Percentiles rank a stretch among this genome's conserved stretches.
Conservation (phyloP, 2,888 invertebrate species). For the Melinopterus prodromus region DNA sequence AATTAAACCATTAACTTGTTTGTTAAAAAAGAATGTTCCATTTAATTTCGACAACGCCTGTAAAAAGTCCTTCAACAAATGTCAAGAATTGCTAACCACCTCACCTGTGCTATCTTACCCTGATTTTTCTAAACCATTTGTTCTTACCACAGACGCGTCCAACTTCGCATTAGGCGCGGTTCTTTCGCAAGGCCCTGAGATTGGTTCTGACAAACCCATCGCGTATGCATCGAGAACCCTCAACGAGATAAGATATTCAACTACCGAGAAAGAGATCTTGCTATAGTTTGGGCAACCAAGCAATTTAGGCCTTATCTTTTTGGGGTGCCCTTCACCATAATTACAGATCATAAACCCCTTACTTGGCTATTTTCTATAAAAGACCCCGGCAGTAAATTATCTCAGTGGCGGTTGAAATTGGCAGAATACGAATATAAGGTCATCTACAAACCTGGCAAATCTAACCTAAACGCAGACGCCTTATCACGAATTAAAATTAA, state of each 20-base stretch:
- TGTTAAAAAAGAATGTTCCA: too few relatives aligned
- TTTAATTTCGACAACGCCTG: too few relatives aligned
- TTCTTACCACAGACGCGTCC: conserved; percentile 21
- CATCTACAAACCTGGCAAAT: conserved; percentile 18
- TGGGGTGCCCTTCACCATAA: conserved; percentile 14
- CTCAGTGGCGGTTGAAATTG: conserved; percentile 16
- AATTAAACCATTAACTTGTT: too few relatives aligned
- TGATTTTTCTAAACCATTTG: conserved; percentile 14
- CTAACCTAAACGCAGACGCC: conserved; percentile 16
- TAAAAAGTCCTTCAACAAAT: too few relatives aligned
- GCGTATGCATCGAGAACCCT: conserved; percentile 25
- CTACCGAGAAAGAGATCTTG: conserved; percentile 26
- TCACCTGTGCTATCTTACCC: neutral
- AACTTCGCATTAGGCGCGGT: conserved; percentile 17
- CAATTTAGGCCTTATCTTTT: conserved; percentile 27
- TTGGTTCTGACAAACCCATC: conserved; percentile 14
- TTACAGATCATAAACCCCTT: conserved; percentile 21
- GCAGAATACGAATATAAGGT: conserved; percentile 17
- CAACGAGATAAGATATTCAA: conserved; percentile 24
- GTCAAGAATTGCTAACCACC: too few relatives aligned
- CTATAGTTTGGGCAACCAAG: conserved; percentile 26
- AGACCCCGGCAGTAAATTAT: conserved; percentile 10
- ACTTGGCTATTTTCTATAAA: conserved; percentile 14
- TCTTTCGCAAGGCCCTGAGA: neutral
- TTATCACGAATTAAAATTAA: conserved; percentile 10